Base-by-base conservation (phyloP, 2,888 invertebrate species). In the Drosophila nigricruria region DNA sequence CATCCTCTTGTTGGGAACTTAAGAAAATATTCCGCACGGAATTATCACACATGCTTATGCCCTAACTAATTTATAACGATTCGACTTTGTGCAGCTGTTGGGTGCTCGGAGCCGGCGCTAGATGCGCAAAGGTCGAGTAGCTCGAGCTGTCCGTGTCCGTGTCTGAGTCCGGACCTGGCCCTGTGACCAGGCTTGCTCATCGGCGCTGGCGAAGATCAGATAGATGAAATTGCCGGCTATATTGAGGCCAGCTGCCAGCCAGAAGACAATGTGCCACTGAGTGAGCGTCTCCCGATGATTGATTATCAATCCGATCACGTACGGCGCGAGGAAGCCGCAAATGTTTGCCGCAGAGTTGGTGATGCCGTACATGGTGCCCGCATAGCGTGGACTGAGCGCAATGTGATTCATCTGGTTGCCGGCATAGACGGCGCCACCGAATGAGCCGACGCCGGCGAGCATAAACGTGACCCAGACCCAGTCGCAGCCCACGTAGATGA, bases 381-480 rank as follows among this genome's bases (percentile, higher is more conserved):
- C 97, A 91, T 95, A 97, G 90, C 95, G 95, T 0, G 97, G 97
- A 88, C 97, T 96, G 27, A 97, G 92, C 25, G 96, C 95, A 45
- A 97, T 96, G 91, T 97, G 97, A 92, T 97, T 97, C 96, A 97
- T 96, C 91, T 96, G 96, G 90, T 96, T 96, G 43, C 96, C 96
- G 0, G 97, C 96, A 86, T 96, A 97, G 0, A 95, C 94, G 1
- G 96, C 97, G 18, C 97, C 97, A 1, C 95, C 95, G 83, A 97
- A 95, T 0, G 96, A 95, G 0, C 96, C 96, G 0, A 96, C 94
- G 32, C 96, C 94, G 23, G 95, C 95, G 1, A 97, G 94, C 91
- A 97, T 94, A 38, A 96, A 90, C 91, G 96, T 95, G 9, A 96
- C 96, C 56, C 95, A 94, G 16, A 94, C 77, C 77, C 95, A 94